Conservation (phyloP, 1,140 invertebrate species). For the Steinernema khuongi region DNA sequence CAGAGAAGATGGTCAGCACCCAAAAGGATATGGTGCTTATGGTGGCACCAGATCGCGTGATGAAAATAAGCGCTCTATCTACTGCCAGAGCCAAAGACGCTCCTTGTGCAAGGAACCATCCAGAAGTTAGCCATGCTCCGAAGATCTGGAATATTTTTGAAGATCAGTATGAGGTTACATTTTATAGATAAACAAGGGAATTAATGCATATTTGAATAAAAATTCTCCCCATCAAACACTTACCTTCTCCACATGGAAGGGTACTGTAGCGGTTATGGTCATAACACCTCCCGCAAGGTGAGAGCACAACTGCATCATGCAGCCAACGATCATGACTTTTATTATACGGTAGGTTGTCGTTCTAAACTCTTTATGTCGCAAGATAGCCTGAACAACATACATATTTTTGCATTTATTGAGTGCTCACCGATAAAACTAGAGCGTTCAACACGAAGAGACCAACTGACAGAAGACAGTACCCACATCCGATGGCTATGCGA, state of each 20-base stretch:
- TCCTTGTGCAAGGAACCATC: too few species aligned
- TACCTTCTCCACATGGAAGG: not conserved
- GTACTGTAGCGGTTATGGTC: not conserved
- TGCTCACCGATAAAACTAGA: not conserved
- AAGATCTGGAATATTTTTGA: too few species aligned
- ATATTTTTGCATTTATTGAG: not conserved
- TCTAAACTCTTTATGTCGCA: not conserved
- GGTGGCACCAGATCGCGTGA: too few species aligned
- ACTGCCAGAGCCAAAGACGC: too few species aligned
- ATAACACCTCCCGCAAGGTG: not conserved
- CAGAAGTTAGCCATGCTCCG: too few species aligned
- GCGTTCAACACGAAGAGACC: not conserved
- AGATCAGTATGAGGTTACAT: too few species aligned
- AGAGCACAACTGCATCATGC: not conserved
- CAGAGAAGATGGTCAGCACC: too few species aligned
- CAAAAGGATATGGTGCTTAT: too few species aligned
- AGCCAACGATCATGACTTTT: not conserved
- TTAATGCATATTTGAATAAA: too few species aligned
- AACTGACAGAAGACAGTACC: not conserved
- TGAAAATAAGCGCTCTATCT: too few species aligned
- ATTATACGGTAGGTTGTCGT: not conserved
- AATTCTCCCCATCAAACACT: not conserved
- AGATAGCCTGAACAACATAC: not conserved
- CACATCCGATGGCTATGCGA: too few species aligned
- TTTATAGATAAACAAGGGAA: too few species aligned